Evolutionary conservation across 2,888 invertebrate species (phyloP).

Genomic region (Schizotus pectinicornis): DNA sequence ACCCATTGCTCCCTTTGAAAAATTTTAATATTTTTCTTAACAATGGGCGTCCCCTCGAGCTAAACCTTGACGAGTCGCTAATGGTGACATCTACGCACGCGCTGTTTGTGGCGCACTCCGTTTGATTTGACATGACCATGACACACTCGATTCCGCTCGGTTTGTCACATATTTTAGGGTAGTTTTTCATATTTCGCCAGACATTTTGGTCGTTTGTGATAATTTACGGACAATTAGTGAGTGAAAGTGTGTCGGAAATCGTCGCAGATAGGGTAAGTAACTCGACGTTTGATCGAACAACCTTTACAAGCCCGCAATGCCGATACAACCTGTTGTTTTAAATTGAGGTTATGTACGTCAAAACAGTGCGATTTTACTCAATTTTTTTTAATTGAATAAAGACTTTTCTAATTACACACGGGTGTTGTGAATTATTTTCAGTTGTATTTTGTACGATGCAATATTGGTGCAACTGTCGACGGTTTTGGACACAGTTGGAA

Average conservation of each 20-base stretch:
- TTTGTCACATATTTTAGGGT: conserved; percentile 35
- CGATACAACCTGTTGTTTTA: conserved; percentile 25
- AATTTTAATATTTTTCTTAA: too few relatives aligned
- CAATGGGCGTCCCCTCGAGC: conserved; percentile 11
- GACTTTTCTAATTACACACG: background rate
- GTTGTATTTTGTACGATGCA: too few relatives aligned
- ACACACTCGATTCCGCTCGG: conserved; percentile 10
- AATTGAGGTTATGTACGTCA: conserved; percentile 24
- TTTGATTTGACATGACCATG: conserved; percentile 16
- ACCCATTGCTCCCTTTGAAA: too few relatives aligned
- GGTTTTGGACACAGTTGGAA: too few relatives aligned
- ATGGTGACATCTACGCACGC: too few relatives aligned
- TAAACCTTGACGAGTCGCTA: too few relatives aligned
- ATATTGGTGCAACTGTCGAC: too few relatives aligned
- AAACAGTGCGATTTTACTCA: conserved; percentile 3
- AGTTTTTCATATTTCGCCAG: conserved; percentile 28
- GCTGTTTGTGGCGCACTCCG: too few relatives aligned
- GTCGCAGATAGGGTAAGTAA: conserved; percentile 17
- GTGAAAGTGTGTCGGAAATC: conserved; percentile 13
- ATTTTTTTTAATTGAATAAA: conserved; percentile 3
- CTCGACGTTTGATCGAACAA: background rate
- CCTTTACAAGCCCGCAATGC: background rate
- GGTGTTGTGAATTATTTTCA: too few relatives aligned
- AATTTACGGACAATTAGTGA: conserved; percentile 22
- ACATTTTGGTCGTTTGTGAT: conserved; percentile 20